Evolutionary conservation across 2,888 invertebrate genomes (phyloP), one percentile per base, ranked within the genome.

Genomic region (Graphium colonna): DNA sequence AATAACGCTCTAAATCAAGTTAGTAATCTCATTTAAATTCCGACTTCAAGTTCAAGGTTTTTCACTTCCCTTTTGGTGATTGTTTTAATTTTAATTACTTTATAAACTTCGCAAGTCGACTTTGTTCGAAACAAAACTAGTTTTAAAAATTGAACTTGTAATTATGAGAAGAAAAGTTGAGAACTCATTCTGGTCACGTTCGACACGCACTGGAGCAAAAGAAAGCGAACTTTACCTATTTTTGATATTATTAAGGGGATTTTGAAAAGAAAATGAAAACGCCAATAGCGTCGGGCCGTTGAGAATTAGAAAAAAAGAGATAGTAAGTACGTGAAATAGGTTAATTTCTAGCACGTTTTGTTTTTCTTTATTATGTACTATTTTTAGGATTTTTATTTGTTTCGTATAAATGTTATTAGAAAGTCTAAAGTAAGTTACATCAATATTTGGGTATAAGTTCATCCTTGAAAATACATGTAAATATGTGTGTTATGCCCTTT

Each of bases 111-210:
- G 21, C 21, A 21, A 33, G 33, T 36, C 36, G n/a, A n/a, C 36
- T 12, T 36, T 36, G 36, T 36, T 36, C 36, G 36, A n/a, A 36
- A 36, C 36, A 44, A 45, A 33, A 56, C 62, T 46, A 46, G 36
- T 12, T 4, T 36, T 36, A 36, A 36, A 36, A 36, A 36, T 36
- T 36, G n/a, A n/a, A n/a, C 12, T 36, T 13, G 36, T 36, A 36
- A 40, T 45, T 40, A 31, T 45, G 26, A 38, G 28, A 45, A 31
- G 28, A 41, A 33, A 40, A 41, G 33, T 46, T 46, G 18, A 46
- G 33, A 33, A 8, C 7, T 0, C 13, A 41, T 51, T 51, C 39
- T 1, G 1, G 45, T 39, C 44, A 51, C 45, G 45, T 45, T 39
- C 39, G 5, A 2, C 44, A 44, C 44, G 45, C 51, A 51, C 28